A percentile compares a stretch with the other conserved stretches of the same genome.
Conservation (phyloP, 1,140 invertebrate genomes). For the Caenorhabditis briggsae region DNA sequence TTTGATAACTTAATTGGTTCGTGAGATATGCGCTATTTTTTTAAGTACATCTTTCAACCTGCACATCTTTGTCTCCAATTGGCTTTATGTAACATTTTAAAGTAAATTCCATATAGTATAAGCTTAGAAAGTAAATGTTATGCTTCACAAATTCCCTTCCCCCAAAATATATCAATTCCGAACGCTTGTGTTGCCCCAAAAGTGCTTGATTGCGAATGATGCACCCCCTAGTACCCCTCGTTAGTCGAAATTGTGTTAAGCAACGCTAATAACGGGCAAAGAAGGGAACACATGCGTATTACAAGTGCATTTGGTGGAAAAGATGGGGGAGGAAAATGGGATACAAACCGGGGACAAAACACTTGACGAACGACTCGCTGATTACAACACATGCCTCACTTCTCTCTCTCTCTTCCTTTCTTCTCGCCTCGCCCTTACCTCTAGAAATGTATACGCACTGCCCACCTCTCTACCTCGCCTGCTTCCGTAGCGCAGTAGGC, state of each 20-base stretch:
- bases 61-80: too few relatives aligned
- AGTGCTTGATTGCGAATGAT: slow-evolving; percentile 40
- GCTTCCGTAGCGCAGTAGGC: slow-evolving; percentile 60
- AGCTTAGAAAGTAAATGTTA: too few relatives aligned
- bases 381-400: slow-evolving; percentile 69
- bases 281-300: slow-evolving; percentile 46
- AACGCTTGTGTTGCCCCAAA: not conserved
- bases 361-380: slow-evolving; percentile 9
- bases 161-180: not conserved
- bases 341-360: slow-evolving; percentile 13
- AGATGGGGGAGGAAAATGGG: not conserved
- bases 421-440: too few relatives aligned
- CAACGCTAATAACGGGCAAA: slow-evolving; percentile 46
- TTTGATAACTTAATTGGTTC: too few relatives aligned
- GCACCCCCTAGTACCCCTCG: slow-evolving; percentile 6
- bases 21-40: too few relatives aligned
- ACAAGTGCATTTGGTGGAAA: slow-evolving; percentile 10
- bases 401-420: too few relatives aligned
- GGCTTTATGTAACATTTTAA: too few relatives aligned
- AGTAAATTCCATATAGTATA: too few relatives aligned
- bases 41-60: too few relatives aligned
- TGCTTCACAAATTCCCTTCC: too few relatives aligned
- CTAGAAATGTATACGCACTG: too few relatives aligned
- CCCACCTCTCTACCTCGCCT: not conserved
- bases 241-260: slow-evolving; percentile 55